Evolutionary conservation across 2,797 vertebrate genomes (phyloP), one percentile per base, ranked within the genome.

Genomic region (Falco peregrinus): DNA sequence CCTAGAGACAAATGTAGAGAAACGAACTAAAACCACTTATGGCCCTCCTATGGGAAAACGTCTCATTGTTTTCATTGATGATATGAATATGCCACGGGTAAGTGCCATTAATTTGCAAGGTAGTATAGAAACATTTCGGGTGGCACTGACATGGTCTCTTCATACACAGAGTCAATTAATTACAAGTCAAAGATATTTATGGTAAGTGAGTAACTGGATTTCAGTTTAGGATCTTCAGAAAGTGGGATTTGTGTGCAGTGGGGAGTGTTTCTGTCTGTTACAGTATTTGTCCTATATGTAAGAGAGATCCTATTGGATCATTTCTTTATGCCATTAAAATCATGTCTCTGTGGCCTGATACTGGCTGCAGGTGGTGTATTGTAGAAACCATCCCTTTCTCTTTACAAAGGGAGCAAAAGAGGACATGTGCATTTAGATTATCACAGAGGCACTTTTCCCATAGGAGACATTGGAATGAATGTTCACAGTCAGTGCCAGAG

Each of bases 21-120:
- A 99, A 96, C 98, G 99, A 91, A 99, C 99, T 41, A 99, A 99
- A 94, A 99, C 99, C 75, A 99, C 91, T 2, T 99, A 99, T 0
- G 99, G 99, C 3, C 99, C 99, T 29, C 98, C 99, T 2, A 98
- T 99, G 98, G 99, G 99, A n/a, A 99, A 99, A 74, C 98, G 98
- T 60, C 98, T 99, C 18, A 95, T 99, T 82, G 98, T 99, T 63
- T 99, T 99, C 95, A 99, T 99, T 97, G 99, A 99, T 88, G 99
- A 99, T 89, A 98, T 99, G 98, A 99, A 99, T 71, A 99, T 99
- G 99, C 99, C 99, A 39, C 98, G 98, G 98, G 99, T 99, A 91
- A 90, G 51, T 82, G 59, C 43, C 35, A 57, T 1, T 13, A 24
- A 31, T 57, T 82, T 64, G 9, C 29, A 48, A 50, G 28, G 31